Evolutionary conservation across 2,113 vertebrate species (phyloP), one percentile per base, ranked within the genome.

Genomic region (Ceratotherium simum): DNA sequence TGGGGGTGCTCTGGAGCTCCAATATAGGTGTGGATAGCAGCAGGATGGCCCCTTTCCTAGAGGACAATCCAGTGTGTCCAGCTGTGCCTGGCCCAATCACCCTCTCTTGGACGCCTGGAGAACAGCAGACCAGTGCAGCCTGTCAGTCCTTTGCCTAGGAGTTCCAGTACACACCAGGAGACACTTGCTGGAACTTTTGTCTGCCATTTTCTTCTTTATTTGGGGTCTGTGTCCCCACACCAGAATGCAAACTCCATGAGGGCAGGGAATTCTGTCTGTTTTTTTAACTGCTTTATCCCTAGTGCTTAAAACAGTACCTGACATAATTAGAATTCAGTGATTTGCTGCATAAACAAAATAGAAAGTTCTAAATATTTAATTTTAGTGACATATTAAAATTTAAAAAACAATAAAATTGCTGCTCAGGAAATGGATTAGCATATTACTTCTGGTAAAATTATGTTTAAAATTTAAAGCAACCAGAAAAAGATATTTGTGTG

Each of bases 401-500:
- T 73, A 31, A 31, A 89, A 70, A 85, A 69, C 17, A 42, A 48
- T 27, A 91, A 54, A 92, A 92, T 6, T 83, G 29, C 25, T 95
- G 16, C 54, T 94, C 8, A 72, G 72, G 33, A 96, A 88, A 85
- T 8, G 64, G 39, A 89, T 75, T 42, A 86, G 58, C 8, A 56
- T 81, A 88, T 91, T 60, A 51, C 73, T 75, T 91, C 51, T 82
- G 54, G 51, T 48, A 82, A 87, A 95, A 95, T 83, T 79, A 69
- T 6, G 87, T 67, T 72, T 87, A 75, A 92, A 84, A 79, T 67
- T 76, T 93, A 89, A 95, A 91, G 29, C 58, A 93, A 86, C 11
- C 23, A 84, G 51, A 88, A 84, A 87, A 16, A 16, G 39, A 56
- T 42, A 76, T 17, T 79, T 93, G 3, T 23, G 29, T 27, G 9